Evolutionary conservation across 2,113 vertebrate species (phyloP).

Genomic region (Diphyllodes magnificus): DNA sequence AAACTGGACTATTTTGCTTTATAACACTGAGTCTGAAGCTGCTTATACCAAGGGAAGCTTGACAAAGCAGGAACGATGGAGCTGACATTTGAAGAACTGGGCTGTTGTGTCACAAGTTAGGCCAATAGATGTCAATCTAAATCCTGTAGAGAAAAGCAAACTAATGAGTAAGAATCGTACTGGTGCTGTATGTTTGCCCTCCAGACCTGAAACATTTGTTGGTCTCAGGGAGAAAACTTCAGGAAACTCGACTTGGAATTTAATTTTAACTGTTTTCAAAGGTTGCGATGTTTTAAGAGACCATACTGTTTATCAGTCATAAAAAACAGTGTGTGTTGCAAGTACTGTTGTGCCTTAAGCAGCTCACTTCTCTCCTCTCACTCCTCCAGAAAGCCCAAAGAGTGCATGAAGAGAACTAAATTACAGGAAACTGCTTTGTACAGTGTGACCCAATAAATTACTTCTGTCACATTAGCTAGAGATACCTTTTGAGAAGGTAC

Average conservation of each 20-base stretch:
- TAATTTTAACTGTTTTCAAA: not conserved
- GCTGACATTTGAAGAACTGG: constrained; percentile 52
- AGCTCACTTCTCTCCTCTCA: not conserved
- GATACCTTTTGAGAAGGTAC: not conserved
- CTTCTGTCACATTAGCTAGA: not conserved
- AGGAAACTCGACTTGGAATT: not conserved
- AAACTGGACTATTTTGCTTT: not conserved
- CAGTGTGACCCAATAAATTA: not conserved
- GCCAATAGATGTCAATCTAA: constrained; percentile 64
- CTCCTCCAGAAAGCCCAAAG: not conserved
- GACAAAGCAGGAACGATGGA: not conserved
- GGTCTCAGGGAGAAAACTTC: not conserved
- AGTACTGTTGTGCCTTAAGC: not conserved
- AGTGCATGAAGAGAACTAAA: not conserved
- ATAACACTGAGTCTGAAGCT: not conserved
- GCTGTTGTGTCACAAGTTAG: not conserved
- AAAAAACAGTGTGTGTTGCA: not conserved
- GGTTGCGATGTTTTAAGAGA: not conserved
- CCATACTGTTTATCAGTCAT: not conserved
- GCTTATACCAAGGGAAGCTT: not conserved
- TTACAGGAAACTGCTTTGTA: not conserved
- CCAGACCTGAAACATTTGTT: constrained; percentile 10
- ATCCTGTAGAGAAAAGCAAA: constrained; percentile 41
- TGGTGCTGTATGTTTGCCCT: constrained; percentile 19
- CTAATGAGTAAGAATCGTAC: not conserved